phyloP scores from a whole-genome alignment of 1,140 invertebrate genomes.

The Octopus bimaculoides region DNA sequence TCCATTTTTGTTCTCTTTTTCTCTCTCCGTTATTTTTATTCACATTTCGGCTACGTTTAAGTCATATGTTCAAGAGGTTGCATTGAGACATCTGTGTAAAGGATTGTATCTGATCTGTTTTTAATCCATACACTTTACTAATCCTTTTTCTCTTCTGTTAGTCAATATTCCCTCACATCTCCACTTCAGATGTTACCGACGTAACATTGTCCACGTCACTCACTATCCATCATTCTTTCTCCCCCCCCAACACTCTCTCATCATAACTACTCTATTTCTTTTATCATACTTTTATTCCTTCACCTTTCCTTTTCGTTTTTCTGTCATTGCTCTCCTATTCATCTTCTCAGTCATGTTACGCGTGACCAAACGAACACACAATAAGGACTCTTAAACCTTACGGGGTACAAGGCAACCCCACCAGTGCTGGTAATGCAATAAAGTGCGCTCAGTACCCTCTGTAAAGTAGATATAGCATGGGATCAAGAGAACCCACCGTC shows the following conservation, averaged over 20 bases:
- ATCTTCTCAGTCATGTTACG: not conserved
- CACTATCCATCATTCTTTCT: not conserved
- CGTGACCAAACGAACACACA: not conserved
- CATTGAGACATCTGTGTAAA: too few species aligned
- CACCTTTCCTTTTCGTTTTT: not conserved
- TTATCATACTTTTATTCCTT: not conserved
- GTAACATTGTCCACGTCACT: not conserved
- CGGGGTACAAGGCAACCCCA: not conserved
- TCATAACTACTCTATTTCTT: not conserved
- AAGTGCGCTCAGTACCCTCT: not conserved
- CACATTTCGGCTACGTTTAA: not conserved
- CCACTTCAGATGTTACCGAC: too few species aligned
- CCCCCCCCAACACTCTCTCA: not conserved
- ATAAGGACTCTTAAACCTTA: not conserved
- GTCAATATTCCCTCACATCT: too few species aligned
- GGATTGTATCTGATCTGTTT: too few species aligned
- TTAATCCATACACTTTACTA: too few species aligned
- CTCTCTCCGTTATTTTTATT: not conserved
- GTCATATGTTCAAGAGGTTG: too few species aligned
- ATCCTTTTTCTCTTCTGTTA: too few species aligned
- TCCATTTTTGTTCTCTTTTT: not conserved
- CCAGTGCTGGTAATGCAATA: not conserved
- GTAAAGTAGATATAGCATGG: not conserved
- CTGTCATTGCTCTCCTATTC: not conserved
- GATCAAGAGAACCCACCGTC: too few species aligned